Conservation (phyloP, 35 echinoderm and acorn worm species). For the Ophiothrix spiculata region DNA sequence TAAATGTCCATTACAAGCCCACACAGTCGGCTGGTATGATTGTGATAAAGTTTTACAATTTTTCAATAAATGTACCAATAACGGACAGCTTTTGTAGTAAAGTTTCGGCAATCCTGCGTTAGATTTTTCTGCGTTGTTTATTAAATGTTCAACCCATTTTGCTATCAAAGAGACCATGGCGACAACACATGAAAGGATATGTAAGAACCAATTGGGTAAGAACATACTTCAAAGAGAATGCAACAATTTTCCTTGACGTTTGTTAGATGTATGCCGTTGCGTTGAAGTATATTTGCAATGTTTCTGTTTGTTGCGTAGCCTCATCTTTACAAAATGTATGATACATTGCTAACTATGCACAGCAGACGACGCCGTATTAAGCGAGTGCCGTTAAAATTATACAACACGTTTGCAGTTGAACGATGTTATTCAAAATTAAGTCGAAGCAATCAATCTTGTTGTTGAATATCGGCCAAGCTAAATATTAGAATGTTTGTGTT, state of each 20-base stretch:
- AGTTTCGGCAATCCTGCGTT: constrained; percentile 25
- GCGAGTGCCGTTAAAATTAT: too few species aligned
- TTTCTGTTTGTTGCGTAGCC: background rate
- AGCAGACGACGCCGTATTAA: too few species aligned
- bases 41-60: constrained; percentile 19
- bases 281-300: background rate
- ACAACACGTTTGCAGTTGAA: too few species aligned
- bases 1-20: constrained; percentile 34
- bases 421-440: too few species aligned
- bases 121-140: constrained; percentile 14
- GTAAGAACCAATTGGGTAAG: too few species aligned
- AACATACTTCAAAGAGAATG: constrained; percentile 28
- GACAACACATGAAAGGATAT: constrained; percentile 23
- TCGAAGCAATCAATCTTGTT: too few species aligned
- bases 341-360: background rate
- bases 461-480: too few species aligned
- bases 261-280: background rate
- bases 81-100: constrained; percentile 7
- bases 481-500: too few species aligned
- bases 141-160: constrained; percentile 11
- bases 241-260: background rate
- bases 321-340: background rate
- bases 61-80: constrained; percentile 31
- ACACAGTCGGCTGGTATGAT: constrained; percentile 29
- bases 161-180: constrained; percentile 20